Conservation (phyloP, 64 coral and sea anemone species). For the Orbicella faveolata region DNA sequence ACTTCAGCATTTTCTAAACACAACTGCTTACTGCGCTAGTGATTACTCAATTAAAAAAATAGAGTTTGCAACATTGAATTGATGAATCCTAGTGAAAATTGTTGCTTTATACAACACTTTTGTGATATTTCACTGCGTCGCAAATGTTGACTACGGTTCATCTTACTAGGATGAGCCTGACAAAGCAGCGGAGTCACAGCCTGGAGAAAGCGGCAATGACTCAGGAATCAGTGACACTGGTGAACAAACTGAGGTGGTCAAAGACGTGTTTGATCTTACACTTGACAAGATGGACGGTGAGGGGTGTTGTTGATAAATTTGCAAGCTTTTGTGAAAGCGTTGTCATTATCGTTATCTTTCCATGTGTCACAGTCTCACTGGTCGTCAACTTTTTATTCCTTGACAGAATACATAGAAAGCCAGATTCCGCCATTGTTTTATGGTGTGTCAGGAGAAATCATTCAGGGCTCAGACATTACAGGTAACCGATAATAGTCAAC, state of each 20-base stretch:
- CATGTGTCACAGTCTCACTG: too few species aligned
- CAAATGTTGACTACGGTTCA: too few species aligned
- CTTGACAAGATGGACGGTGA: conserved; percentile 53
- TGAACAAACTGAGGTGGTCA: conserved; percentile 3
- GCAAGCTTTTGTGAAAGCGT: too few species aligned
- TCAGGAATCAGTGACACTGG: conserved; percentile 44
- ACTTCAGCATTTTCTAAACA: too few species aligned
- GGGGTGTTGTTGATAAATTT: not conserved
- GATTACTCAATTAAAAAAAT: too few species aligned
- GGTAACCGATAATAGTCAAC: conserved; percentile 31
- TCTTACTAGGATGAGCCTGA: conserved; percentile 4
- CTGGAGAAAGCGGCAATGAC: conserved; percentile 42
- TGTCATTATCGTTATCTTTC: too few species aligned
- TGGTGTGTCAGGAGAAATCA: conserved; percentile 88
- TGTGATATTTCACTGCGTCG: too few species aligned
- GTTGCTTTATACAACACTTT: too few species aligned
- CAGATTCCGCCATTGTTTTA: conserved; percentile 77
- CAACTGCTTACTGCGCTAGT: too few species aligned
- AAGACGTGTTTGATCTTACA: conserved; percentile 49
- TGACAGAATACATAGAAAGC: conserved; percentile 64
- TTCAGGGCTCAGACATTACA: conserved; percentile 85
- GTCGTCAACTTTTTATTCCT: not conserved
- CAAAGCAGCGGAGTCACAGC: conserved; percentile 15
- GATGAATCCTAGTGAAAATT: too few species aligned
- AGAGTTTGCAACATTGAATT: too few species aligned